Percentiles rank a stretch among this genome's conserved stretches.
Evolutionary conservation across 2,113 vertebrate species (phyloP).

Genomic region (Acanthisitta chloris): DNA sequence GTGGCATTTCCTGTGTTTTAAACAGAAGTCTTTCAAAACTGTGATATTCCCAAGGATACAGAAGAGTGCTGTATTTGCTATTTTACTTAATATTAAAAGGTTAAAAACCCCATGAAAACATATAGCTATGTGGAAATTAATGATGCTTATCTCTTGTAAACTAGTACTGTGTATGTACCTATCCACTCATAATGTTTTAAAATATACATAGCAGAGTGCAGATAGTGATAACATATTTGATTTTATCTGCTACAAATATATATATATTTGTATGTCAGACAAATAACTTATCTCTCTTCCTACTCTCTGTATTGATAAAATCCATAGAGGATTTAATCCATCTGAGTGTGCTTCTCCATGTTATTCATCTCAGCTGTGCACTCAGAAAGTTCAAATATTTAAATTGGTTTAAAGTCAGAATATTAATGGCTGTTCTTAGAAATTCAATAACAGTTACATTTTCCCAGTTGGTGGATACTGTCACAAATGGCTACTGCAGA

Average conservation of each 20-base stretch:
- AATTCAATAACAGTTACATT: not conserved
- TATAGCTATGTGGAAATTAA: conserved; percentile 66
- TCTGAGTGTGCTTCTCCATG: conserved; percentile 9
- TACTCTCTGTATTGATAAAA: conserved; percentile 53
- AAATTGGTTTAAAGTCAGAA: conserved; percentile 57
- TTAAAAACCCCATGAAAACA: conserved; percentile 61
- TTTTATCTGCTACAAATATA: conserved; percentile 57
- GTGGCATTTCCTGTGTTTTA: not conserved
- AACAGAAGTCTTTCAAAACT: not conserved
- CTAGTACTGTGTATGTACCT: conserved; percentile 39
- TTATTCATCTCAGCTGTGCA: conserved; percentile 40
- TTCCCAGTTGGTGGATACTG: not conserved
- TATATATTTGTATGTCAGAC: conserved; percentile 37
- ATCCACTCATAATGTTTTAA: conserved; percentile 60
- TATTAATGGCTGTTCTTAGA: conserved; percentile 17
- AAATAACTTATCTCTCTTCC: conserved; percentile 43
- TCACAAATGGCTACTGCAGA: not conserved
- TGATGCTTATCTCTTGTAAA: conserved; percentile 66
- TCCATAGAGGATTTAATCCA: conserved; percentile 40
- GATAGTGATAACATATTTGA: conserved; percentile 66
- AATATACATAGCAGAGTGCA: conserved; percentile 67
- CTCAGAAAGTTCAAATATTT: conserved; percentile 62
- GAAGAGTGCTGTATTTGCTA: conserved; percentile 29
- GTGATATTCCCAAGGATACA: not conserved
- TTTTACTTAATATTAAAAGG: conserved; percentile 65